A percentile compares a stretch with the other conserved stretches of the same genome.
Conservation (phyloP, 2,797 vertebrate genomes). For the Melanotaenia parkinsoni region DNA sequence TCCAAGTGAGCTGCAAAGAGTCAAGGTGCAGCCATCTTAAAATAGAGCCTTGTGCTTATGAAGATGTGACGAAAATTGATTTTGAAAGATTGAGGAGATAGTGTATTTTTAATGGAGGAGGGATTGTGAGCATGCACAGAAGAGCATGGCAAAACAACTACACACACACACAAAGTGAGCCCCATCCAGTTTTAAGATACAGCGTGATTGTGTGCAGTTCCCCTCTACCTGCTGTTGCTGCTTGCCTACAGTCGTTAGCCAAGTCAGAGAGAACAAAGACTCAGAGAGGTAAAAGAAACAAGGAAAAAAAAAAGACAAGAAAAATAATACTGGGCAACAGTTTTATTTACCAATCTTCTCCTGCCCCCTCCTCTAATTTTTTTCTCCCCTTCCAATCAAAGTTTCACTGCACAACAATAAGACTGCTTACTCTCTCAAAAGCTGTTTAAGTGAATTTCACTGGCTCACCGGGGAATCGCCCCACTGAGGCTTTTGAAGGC, state of each 20-base stretch:
- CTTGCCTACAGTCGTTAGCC: slow-evolving; percentile 55
- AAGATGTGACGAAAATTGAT: slow-evolving; percentile 60
- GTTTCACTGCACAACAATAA: slow-evolving; percentile 82
- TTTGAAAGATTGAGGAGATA: slow-evolving; percentile 59
- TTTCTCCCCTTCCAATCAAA: slow-evolving; percentile 78
- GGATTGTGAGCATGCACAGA: slow-evolving; percentile 9
- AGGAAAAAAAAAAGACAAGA: slow-evolving; percentile 24
- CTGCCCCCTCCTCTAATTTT: slow-evolving; percentile 55
- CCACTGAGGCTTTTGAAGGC: slow-evolving; percentile 83
- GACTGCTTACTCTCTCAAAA: slow-evolving; percentile 85
- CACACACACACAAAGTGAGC: not conserved
- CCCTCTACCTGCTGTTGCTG: slow-evolving; percentile 49
- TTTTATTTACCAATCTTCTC: slow-evolving; percentile 76
- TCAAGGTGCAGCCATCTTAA: slow-evolving; percentile 47
- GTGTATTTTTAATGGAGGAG: slow-evolving; percentile 50
- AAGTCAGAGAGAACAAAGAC: slow-evolving; percentile 53
- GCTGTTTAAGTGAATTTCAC: slow-evolving; percentile 85
- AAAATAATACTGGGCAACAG: slow-evolving; percentile 69
- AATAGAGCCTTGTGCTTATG: slow-evolving; percentile 36
- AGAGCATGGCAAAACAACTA: not conserved
- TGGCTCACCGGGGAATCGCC: slow-evolving; percentile 82
- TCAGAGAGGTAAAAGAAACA: slow-evolving; percentile 36
- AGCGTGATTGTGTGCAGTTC: slow-evolving; percentile 26
- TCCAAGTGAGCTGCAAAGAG: slow-evolving; percentile 26
- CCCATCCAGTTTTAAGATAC: slow-evolving; percentile 38